These are phyloP conservation scores for Notothenia rossii DNA, from an alignment of 2,113 vertebrate genomes.

Conservation along the genomic window DNA sequence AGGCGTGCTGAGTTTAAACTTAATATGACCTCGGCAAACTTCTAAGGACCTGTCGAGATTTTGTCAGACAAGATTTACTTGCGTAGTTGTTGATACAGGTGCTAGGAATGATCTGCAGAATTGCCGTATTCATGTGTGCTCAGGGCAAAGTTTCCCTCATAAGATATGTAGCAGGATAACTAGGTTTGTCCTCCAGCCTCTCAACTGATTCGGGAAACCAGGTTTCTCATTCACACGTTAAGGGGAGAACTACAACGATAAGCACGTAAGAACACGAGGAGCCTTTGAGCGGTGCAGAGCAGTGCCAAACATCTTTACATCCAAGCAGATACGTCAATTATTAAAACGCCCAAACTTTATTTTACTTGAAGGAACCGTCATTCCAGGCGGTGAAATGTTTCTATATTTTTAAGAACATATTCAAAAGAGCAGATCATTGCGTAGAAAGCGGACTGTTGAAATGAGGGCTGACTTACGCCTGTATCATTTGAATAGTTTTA, in stretches of 20 bases:
- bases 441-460: neutral
- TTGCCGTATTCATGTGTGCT: constrained; percentile 9
- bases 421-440: neutral
- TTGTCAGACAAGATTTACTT: constrained; percentile 50
- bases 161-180: constrained; percentile 15
- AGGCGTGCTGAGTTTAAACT: constrained; percentile 47
- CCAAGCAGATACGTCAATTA: neutral
- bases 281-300: neutral
- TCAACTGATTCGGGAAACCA: neutral
- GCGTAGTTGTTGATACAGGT: constrained; percentile 60
- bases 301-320: neutral
- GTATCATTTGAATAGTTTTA: neutral
- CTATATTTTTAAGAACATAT: neutral
- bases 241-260: neutral
- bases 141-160: constrained; percentile 15
- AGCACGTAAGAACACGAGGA: neutral
- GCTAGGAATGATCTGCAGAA: constrained; percentile 21
- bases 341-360: neutral
- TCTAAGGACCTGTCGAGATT: constrained; percentile 29
- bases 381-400: neutral
- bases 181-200: neutral
- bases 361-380: neutral
- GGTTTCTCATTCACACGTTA: neutral
- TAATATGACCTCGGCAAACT: constrained; percentile 49
- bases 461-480: neutral